Conservation (phyloP, 2,113 vertebrate genomes). For the Peromyscus maniculatus region DNA sequence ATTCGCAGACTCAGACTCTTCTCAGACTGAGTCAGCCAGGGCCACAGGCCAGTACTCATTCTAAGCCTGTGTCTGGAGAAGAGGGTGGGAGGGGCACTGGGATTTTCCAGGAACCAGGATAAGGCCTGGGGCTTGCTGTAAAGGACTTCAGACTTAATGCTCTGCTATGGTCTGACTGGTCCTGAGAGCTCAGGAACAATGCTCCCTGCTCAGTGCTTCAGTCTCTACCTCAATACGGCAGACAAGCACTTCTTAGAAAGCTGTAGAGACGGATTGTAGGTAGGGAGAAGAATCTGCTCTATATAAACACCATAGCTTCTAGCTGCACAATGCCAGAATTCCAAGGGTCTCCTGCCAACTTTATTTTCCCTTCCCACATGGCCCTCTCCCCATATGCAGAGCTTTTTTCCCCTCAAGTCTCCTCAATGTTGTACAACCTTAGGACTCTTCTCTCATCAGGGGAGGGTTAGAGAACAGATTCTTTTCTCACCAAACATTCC, state of each 20-base stretch:
- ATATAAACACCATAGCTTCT: neutral
- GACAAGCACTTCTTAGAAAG: constrained; percentile 45
- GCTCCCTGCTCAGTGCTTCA: neutral
- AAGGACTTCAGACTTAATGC: neutral
- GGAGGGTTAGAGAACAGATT: neutral
- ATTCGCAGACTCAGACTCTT: neutral
- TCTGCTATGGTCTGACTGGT: neutral
- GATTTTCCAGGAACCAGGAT: constrained; percentile 75
- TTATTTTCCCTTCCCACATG: neutral
- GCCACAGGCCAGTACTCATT: constrained; percentile 71
- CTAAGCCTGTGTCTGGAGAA: constrained; percentile 69
- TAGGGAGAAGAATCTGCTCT: neutral
- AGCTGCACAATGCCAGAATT: neutral
- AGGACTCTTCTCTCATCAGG: neutral
- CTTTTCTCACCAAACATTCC: neutral
- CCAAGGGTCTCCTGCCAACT: neutral
- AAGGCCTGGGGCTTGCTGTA: constrained; percentile 59
- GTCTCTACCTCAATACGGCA: neutral
- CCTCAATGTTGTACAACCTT: neutral
- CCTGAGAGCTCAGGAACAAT: constrained; percentile 42
- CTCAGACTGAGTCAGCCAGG: constrained; percentile 68
- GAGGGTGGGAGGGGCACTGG: constrained; percentile 59
- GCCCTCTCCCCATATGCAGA: neutral
- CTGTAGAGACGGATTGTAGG: constrained; percentile 28
- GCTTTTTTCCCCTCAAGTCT: neutral